Evolutionary conservation across 2,113 vertebrate species (phyloP), one percentile per base, ranked within the genome.

Genomic region (Cygnus atratus): DNA sequence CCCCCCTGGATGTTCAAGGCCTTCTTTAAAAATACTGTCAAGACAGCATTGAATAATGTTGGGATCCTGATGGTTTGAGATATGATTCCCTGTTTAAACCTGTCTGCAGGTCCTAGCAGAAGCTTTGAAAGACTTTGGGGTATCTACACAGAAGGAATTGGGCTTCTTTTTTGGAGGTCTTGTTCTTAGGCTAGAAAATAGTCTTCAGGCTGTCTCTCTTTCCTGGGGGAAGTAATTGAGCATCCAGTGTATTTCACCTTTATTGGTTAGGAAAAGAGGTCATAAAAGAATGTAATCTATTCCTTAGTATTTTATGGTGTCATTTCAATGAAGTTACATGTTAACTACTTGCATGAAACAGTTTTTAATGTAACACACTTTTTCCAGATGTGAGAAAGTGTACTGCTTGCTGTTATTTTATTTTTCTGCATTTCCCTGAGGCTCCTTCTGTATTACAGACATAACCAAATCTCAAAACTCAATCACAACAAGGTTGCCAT

Each of bases 301-400:
- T 96, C 44, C 28, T 93, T 84, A 79, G 75, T 39, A 75, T 85
- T 86, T 96, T 92, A 96, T 67, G 54, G 73, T 86, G 67, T 78
- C n/a, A 31, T 94, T 97, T 94, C 76, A 73, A 84, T 39, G 79
- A 87, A 94, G 88, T 84, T 96, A 41, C 68, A 91, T 88, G 52
- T 92, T 95, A 96, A 82, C 84, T 86, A 52, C 76, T 90, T 92
- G n/a, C 84, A 84, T 73, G 67, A 94, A 96, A 84, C 24, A 37
- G 66, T 88, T 95, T 93, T 91, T 91, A 94, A 94, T 75, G 73
- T 75, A 82, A 50, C 55, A 84, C 71, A 28, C 13, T 94, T 94
- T 89, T 91, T 31, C 84, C 91, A 96, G 86, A 89, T 90, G 83
- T 82, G 65, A 81, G 82, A 80, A 94, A 95, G 88, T 88, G 88